These are phyloP conservation scores for Phymastichus coffea DNA, from an alignment of 1,140 invertebrate genomes.

Conservation along the genomic window DNA sequence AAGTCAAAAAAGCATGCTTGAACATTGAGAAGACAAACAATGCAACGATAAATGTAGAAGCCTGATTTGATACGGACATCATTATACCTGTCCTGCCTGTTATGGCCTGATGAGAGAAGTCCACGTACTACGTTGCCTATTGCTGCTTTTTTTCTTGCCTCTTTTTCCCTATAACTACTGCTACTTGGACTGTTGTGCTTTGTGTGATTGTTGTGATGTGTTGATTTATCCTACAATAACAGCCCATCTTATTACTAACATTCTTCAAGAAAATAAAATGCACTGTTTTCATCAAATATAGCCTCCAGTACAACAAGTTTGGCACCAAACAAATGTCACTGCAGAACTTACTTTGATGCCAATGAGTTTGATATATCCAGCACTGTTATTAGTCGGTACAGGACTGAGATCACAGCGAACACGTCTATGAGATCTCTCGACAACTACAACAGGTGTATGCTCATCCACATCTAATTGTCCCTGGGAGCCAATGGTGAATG, in stretches of 20 bases:
- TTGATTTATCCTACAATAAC: conserved; percentile 44
- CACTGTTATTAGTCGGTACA: conserved; percentile 48
- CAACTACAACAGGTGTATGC: conserved; percentile 44
- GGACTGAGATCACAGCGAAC: conserved; percentile 54
- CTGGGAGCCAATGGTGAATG: conserved; percentile 45
- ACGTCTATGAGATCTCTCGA: conserved; percentile 53
- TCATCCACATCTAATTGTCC: conserved; percentile 47
- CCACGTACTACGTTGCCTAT: conserved; percentile 57
- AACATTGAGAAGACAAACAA: no score
- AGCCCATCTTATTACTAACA: no score
- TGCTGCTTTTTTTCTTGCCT: conserved; percentile 55
- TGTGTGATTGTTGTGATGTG: conserved; percentile 48
- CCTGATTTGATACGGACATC: conserved; percentile 59
- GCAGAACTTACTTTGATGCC: conserved; percentile 50
- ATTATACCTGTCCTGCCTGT: conserved; percentile 59
- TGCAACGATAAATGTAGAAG: conserved; percentile 47
- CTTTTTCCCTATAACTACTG: conserved; percentile 48
- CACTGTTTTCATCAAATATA: no score
- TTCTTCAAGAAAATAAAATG: no score
- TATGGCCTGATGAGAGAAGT: conserved; percentile 55
- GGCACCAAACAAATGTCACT: no score
- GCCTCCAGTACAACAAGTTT: no score
- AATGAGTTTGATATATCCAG: conserved; percentile 49
- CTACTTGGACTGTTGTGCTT: conserved; percentile 43
- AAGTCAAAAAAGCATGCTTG: no score